Evolutionary conservation across 2,797 vertebrate species (phyloP).

Genomic region (Lacerta viridis): DNA sequence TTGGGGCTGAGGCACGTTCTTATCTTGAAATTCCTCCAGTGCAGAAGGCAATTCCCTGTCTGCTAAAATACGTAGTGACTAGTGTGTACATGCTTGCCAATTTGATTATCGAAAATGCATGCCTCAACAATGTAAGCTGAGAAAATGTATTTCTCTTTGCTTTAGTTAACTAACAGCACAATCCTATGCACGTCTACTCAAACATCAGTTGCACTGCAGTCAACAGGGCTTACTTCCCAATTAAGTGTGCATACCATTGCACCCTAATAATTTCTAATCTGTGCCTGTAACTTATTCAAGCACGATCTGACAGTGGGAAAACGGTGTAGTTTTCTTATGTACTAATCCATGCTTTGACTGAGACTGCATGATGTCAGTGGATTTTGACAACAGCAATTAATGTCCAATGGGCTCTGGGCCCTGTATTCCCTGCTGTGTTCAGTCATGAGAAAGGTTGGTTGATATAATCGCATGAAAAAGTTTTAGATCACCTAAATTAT

Average conservation of each 20-base stretch:
- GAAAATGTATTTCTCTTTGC: background rate
- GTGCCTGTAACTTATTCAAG: background rate
- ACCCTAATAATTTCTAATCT: background rate
- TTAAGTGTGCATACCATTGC: background rate
- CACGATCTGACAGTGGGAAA: background rate
- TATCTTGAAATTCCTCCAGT: background rate
- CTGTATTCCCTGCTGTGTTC: background rate
- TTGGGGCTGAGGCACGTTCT: no score
- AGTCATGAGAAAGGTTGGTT: background rate
- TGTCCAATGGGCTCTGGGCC: background rate
- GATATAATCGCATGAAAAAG: background rate
- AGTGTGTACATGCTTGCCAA: background rate
- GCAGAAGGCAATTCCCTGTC: background rate
- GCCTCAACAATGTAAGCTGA: background rate
- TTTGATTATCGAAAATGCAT: background rate
- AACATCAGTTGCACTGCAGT: background rate
- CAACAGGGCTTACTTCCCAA: background rate
- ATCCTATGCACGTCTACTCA: background rate
- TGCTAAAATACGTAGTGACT: background rate
- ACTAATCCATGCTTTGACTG: slow-evolving; percentile 18
- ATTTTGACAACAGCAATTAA: slow-evolving; percentile 21
- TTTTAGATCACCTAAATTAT: background rate
- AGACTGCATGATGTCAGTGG: slow-evolving; percentile 16
- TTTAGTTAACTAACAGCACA: background rate
- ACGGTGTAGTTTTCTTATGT: background rate